Evolutionary conservation across 2,888 invertebrate species (phyloP).

Genomic region (Trichacis sp.): DNA sequence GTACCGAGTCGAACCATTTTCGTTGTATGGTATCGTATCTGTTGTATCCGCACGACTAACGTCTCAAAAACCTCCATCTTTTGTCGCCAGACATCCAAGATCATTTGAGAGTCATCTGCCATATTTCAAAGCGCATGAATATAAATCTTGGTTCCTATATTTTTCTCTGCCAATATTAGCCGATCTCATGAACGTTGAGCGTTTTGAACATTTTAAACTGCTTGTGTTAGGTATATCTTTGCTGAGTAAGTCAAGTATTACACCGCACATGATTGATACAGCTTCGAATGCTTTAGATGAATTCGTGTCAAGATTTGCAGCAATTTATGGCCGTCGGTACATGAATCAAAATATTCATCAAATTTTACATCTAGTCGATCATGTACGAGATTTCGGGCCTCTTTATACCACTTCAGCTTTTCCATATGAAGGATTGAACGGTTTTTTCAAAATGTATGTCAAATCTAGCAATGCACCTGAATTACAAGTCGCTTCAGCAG

Average conservation of each 20-base stretch:
- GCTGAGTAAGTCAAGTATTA: constrained; percentile 2
- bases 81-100: neutral
- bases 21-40: too few relatives aligned
- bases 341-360: constrained; percentile 8
- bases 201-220: constrained; percentile 13
- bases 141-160: constrained; percentile 7
- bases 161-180: neutral
- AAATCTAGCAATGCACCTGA: neutral
- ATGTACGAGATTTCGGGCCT: neutral
- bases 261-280: constrained; percentile 4
- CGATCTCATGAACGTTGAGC: constrained; percentile 6
- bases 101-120: constrained; percentile 5
- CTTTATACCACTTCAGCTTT: neutral
- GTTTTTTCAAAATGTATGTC: neutral
- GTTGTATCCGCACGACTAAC: neutral
- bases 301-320: neutral
- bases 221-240: constrained; percentile 14
- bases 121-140: constrained; percentile 11
- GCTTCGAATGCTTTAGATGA: constrained; percentile 8
- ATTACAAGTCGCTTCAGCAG: neutral
- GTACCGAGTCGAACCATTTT: too few relatives aligned
- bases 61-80: neutral
- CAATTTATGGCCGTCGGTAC: neutral
- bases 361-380: neutral
- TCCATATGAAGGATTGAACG: neutral